phyloP scores from a whole-genome alignment of 2,888 invertebrate genomes.

The Machimus rusticus region DNA sequence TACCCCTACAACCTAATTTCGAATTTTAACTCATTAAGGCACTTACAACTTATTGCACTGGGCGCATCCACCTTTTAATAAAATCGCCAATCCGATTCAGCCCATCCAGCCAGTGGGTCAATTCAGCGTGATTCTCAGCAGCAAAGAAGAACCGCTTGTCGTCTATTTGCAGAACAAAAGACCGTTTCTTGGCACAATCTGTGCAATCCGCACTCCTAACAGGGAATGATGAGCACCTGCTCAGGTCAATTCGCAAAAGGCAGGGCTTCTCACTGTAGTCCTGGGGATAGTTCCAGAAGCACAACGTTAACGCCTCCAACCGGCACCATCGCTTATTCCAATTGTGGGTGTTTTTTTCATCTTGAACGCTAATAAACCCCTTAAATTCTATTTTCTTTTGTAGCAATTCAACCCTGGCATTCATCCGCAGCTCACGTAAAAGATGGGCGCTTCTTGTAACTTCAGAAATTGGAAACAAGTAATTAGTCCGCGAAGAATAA shows the following conservation, averaged over 20 bases:
- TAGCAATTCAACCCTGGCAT: not conserved
- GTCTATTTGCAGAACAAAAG: conserved; percentile 59
- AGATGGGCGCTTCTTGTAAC: conserved; percentile 55
- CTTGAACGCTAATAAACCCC: conserved; percentile 66
- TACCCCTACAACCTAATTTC: not conserved
- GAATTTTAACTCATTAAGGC: not conserved
- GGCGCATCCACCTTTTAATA: conserved; percentile 62
- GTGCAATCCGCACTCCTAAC: conserved; percentile 61
- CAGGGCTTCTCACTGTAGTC: conserved; percentile 60
- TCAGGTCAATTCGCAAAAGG: conserved; percentile 60
- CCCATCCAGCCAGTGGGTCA: conserved; percentile 63
- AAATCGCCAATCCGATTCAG: conserved; percentile 63
- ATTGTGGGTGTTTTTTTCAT: conserved; percentile 58
- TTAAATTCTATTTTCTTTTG: conserved; percentile 48
- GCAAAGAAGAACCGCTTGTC: conserved; percentile 60
- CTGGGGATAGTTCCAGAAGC: conserved; percentile 66
- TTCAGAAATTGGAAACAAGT: conserved; percentile 51
- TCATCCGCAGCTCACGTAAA: conserved; percentile 52
- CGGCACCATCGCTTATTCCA: conserved; percentile 69
- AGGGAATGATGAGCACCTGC: conserved; percentile 55
- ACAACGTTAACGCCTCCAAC: conserved; percentile 61
- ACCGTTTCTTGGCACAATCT: conserved; percentile 64
- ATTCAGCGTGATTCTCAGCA: conserved; percentile 63
- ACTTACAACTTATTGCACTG: conserved; percentile 42
- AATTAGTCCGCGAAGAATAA: conserved; percentile 51